A percentile compares a stretch with the other conserved stretches of the same genome.
These are phyloP conservation scores for Neodon shergylaensis DNA, from an alignment of 2,113 vertebrate genomes.

Conservation along the genomic window DNA sequence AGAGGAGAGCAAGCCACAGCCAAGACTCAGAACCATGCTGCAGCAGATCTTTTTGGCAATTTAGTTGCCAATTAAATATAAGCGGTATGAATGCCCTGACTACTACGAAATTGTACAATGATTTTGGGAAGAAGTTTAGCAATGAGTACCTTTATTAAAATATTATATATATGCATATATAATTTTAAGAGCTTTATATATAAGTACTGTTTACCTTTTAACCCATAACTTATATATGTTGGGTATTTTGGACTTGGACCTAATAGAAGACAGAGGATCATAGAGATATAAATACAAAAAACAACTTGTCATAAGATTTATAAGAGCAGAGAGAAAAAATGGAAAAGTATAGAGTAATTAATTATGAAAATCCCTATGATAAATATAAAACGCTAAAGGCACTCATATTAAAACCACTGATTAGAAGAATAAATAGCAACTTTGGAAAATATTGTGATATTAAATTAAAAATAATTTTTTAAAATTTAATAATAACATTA, in stretches of 20 bases:
- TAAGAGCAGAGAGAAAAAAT: constrained; percentile 21
- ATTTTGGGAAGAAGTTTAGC: not conserved
- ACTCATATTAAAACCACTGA: not conserved
- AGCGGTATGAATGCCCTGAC: not conserved
- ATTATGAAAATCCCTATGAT: constrained; percentile 17
- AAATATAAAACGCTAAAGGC: constrained; percentile 36
- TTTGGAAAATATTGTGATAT: not conserved
- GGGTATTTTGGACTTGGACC: constrained; percentile 3
- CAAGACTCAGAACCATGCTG: not conserved
- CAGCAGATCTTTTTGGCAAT: not conserved
- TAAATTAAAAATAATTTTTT: constrained; percentile 36
- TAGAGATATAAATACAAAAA: not conserved
- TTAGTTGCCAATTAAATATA: not conserved
- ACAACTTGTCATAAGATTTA: not conserved
- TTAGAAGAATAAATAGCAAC: constrained; percentile 40
- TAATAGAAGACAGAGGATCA: constrained; percentile 32
- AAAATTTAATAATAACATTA: not conserved
- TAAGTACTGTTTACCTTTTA: constrained; percentile 13
- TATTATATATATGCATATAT: not conserved
- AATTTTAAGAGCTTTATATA: not conserved
- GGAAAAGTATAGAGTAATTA: not conserved
- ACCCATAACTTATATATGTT: constrained; percentile 11
- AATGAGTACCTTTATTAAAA: constrained; percentile 10
- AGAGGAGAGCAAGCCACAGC: not conserved
- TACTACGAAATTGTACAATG: not conserved